Percentiles rank a stretch among this genome's conserved stretches.
phyloP scores from a whole-genome alignment of 2,113 vertebrate genomes.

The Sialia sialis region DNA sequence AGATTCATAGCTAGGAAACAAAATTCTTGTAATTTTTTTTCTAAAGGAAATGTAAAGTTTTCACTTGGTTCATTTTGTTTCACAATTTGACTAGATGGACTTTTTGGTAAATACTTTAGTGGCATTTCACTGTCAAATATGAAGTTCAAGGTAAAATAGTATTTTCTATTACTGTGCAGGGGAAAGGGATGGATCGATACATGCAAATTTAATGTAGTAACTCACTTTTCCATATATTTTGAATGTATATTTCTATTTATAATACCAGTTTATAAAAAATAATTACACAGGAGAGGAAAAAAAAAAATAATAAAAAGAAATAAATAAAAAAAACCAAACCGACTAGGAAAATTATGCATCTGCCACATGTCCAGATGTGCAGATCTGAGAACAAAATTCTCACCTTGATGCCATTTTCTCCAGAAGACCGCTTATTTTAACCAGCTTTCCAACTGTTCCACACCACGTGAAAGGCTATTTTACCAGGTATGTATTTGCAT shows the following conservation, averaged over 20 bases:
- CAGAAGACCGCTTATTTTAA: slow-evolving; percentile 82
- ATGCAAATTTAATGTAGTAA: slow-evolving; percentile 84
- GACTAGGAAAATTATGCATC: slow-evolving; percentile 80
- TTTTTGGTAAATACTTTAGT: slow-evolving; percentile 87
- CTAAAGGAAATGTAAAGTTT: slow-evolving; percentile 85
- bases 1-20: slow-evolving; percentile 86
- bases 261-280: slow-evolving; percentile 87
- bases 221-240: slow-evolving; percentile 87
- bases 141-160: slow-evolving; percentile 87
- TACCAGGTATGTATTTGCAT: slow-evolving; percentile 85
- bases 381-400: slow-evolving; percentile 74
- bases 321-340: background rate
- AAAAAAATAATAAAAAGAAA: too few relatives aligned
- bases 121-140: slow-evolving; percentile 87
- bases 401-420: slow-evolving; percentile 75
- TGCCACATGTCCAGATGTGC: slow-evolving; percentile 72
- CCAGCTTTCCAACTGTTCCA: slow-evolving; percentile 80
- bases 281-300: slow-evolving; percentile 66
- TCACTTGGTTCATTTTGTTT: slow-evolving; percentile 88
- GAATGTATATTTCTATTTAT: slow-evolving; percentile 89
- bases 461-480: slow-evolving; percentile 80
- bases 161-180: slow-evolving; percentile 89
- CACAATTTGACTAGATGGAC: slow-evolving; percentile 85
- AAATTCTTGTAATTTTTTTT: slow-evolving; percentile 89
- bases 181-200: slow-evolving; percentile 84